A percentile compares a stretch with the other conserved stretches of the same genome.
Conservation (phyloP, 1,140 invertebrate species). For the Bursaphelenchus mucronatus region DNA sequence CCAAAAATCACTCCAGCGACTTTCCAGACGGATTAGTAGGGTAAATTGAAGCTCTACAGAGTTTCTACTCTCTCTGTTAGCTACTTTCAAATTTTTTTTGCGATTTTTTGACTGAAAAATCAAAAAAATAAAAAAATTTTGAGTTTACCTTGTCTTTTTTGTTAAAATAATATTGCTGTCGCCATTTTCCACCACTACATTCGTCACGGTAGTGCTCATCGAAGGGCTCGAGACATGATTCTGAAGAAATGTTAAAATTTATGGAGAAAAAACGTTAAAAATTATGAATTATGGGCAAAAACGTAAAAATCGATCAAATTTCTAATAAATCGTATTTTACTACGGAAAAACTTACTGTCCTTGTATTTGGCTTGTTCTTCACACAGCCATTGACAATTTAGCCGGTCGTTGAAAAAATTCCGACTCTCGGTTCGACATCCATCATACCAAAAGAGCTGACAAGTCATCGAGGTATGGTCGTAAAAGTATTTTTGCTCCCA, state of each 20-base stretch:
- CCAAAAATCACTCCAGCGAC: too few relatives aligned
- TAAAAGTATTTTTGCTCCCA: constrained; percentile 58
- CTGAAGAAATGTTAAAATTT: constrained; percentile 23
- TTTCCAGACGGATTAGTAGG: too few relatives aligned
- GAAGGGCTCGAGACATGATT: constrained; percentile 50
- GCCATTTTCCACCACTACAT: constrained; percentile 53
- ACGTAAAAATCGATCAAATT: constrained; percentile 18
- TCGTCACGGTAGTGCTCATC: constrained; percentile 58
- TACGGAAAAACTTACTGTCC: neutral
- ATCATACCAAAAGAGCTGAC: constrained; percentile 50
- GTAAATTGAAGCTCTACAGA: too few relatives aligned
- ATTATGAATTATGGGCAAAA: neutral
- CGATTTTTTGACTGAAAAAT: neutral
- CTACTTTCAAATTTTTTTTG: neutral
- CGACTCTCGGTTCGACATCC: constrained; percentile 43
- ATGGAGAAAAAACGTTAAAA: neutral
- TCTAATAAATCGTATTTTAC: constrained; percentile 1
- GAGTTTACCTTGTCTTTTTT: constrained; percentile 40
- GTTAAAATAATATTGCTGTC: constrained; percentile 53
- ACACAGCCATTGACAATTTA: constrained; percentile 57
- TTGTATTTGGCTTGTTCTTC: constrained; percentile 42
- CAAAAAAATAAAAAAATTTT: neutral
- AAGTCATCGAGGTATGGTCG: constrained; percentile 50
- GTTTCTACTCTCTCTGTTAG: neutral
- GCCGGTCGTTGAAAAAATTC: constrained; percentile 53